These are phyloP conservation scores for Agrypnus murinus DNA, from an alignment of 2,888 invertebrate species.

Conservation along the genomic window DNA sequence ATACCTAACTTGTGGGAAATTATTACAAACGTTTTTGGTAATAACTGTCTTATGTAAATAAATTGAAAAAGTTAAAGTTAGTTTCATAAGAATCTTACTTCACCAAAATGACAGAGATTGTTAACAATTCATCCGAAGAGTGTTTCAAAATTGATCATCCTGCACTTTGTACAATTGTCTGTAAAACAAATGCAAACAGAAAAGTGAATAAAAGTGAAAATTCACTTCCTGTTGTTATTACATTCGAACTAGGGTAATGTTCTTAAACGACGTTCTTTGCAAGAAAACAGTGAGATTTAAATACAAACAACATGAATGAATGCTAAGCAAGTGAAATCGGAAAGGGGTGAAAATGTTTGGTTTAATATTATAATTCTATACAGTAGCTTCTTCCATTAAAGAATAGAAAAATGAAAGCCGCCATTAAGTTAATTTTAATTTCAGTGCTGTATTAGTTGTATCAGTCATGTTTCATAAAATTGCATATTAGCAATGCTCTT, in stretches of 20 bases:
- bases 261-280: too few species aligned
- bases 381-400: not conserved
- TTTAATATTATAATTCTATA: not conserved
- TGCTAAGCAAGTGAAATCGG: conserved; percentile 14
- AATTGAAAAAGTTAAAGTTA: too few species aligned
- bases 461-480: not conserved
- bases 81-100: too few species aligned
- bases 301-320: conserved; percentile 7
- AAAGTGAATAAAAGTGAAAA: conserved; percentile 9
- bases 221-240: not conserved
- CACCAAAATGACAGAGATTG: too few species aligned
- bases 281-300: conserved; percentile 14
- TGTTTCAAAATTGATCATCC: not conserved
- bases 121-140: too few species aligned
- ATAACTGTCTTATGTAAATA: too few species aligned
- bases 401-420: not conserved
- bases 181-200: too few species aligned
- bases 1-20: too few species aligned
- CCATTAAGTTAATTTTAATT: not conserved
- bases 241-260: conserved; percentile 11
- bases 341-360: conserved; percentile 10
- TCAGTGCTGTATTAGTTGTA: not conserved
- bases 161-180: not conserved
- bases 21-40: too few species aligned
- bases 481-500: too few species aligned